Conservation (phyloP, 2,797 vertebrate species). For the Fistularia commersonii region DNA sequence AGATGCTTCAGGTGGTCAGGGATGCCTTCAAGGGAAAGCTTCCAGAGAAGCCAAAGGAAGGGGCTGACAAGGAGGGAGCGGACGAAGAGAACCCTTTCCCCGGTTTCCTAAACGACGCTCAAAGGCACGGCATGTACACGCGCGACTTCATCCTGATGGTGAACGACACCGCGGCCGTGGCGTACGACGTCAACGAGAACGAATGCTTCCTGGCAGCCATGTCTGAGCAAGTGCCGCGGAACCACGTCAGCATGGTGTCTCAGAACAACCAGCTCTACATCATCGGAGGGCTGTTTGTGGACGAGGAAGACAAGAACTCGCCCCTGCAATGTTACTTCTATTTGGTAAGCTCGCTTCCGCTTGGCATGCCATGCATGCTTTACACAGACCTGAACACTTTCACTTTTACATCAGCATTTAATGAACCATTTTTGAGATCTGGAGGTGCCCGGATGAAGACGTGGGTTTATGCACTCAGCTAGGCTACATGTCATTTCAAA, state of each 20-base stretch:
- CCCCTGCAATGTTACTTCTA: slow-evolving; percentile 96
- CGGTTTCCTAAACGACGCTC: slow-evolving; percentile 91
- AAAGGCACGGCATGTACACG: slow-evolving; percentile 88
- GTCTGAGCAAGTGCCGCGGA: slow-evolving; percentile 95
- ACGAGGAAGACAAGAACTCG: slow-evolving; percentile 91
- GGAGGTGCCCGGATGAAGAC: no score
- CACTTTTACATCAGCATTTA: not conserved
- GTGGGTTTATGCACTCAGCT: no score
- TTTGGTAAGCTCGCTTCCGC: slow-evolving; percentile 72
- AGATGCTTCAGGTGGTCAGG: slow-evolving; percentile 87
- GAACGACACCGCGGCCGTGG: slow-evolving; percentile 93
- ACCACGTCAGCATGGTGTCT: slow-evolving; percentile 90
- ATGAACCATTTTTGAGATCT: no score
- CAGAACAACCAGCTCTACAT: slow-evolving; percentile 87
- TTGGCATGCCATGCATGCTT: not conserved
- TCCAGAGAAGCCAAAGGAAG: slow-evolving; percentile 79
- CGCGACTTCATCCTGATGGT: slow-evolving; percentile 92
- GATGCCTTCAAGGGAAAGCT: slow-evolving; percentile 94
- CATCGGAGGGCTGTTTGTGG: slow-evolving; percentile 92
- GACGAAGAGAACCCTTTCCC: slow-evolving; percentile 84
- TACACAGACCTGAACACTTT: not conserved
- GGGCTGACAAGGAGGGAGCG: slow-evolving; percentile 45
- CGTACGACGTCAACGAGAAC: slow-evolving; percentile 92
- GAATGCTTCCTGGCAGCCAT: slow-evolving; percentile 93
- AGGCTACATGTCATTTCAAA: no score